Conservation (phyloP, 2,888 invertebrate genomes). For the Andricus quercusramuli region DNA sequence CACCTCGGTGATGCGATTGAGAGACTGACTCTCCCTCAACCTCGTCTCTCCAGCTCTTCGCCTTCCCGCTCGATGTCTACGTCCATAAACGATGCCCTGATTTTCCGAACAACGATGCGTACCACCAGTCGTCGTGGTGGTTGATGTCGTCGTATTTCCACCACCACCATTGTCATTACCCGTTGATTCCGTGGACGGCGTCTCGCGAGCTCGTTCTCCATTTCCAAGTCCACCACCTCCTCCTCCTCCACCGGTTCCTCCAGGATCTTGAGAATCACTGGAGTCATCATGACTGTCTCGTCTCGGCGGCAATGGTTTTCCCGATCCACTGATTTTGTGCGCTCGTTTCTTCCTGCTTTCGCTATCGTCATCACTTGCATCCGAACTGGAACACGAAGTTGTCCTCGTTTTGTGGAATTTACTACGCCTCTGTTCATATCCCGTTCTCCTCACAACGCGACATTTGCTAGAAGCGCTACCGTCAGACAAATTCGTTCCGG, state of each 20-base stretch:
- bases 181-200: slow-evolving; percentile 59
- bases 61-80: slow-evolving; percentile 81
- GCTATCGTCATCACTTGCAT: slow-evolving; percentile 93
- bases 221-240: slow-evolving; percentile 62
- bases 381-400: slow-evolving; percentile 96
- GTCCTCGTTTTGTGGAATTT: slow-evolving; percentile 87
- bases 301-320: slow-evolving; percentile 83
- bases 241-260: slow-evolving; percentile 79
- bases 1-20: slow-evolving; percentile 92
- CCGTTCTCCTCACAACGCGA: slow-evolving; percentile 66
- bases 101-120: slow-evolving; percentile 71
- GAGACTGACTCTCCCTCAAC: slow-evolving; percentile 89
- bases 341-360: slow-evolving; percentile 90
- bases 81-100: slow-evolving; percentile 76
- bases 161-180: slow-evolving; percentile 56
- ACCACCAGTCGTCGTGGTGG: slow-evolving; percentile 64
- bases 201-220: slow-evolving; percentile 49
- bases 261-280: slow-evolving; percentile 88
- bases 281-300: slow-evolving; percentile 92
- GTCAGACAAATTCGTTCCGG: slow-evolving; percentile 54
- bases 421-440: slow-evolving; percentile 82
- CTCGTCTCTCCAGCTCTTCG: slow-evolving; percentile 83
- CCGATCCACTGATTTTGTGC: slow-evolving; percentile 84
- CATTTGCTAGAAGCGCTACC: slow-evolving; percentile 62
- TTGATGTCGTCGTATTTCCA: slow-evolving; percentile 66